These are phyloP conservation scores for Eupeodes luniger DNA, from an alignment of 2,888 invertebrate species.

Conservation along the genomic window DNA sequence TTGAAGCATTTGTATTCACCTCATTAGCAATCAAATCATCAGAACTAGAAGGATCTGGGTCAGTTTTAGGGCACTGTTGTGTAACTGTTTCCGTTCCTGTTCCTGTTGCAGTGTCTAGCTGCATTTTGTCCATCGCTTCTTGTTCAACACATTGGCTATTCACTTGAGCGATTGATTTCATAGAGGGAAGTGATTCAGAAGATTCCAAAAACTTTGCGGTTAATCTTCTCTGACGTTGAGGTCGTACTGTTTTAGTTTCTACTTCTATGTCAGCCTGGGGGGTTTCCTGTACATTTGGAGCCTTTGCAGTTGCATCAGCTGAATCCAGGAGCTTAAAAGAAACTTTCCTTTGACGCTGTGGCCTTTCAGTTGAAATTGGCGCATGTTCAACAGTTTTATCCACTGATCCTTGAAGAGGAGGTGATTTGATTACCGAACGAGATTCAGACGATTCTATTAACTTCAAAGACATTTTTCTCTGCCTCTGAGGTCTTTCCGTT, in stretches of 20 bases:
- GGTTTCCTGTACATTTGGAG: not conserved
- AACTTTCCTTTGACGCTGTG: conserved; percentile 25
- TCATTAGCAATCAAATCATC: not conserved
- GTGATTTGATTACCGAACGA: not conserved
- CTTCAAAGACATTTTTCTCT: conserved; percentile 18
- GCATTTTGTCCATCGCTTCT: not conserved
- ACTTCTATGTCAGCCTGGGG: not conserved
- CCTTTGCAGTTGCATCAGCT: not conserved
- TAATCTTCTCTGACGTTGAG: conserved; percentile 7
- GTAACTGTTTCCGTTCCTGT: too few relatives aligned
- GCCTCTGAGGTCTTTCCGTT: not conserved
- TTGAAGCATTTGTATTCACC: not conserved
- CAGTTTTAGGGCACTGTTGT: not conserved
- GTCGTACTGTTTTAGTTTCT: not conserved
- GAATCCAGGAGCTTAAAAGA: not conserved
- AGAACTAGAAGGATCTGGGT: not conserved
- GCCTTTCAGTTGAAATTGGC: not conserved
- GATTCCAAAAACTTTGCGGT: not conserved
- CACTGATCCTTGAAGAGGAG: not conserved
- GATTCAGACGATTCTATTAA: conserved; percentile 1
- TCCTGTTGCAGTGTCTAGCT: not conserved
- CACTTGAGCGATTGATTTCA: not conserved
- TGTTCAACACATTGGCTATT: too few relatives aligned
- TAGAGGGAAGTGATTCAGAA: not conserved
- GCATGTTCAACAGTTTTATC: not conserved